phyloP scores from a whole-genome alignment of 2,797 vertebrate genomes.

The Gephyroberyx darwinii region DNA sequence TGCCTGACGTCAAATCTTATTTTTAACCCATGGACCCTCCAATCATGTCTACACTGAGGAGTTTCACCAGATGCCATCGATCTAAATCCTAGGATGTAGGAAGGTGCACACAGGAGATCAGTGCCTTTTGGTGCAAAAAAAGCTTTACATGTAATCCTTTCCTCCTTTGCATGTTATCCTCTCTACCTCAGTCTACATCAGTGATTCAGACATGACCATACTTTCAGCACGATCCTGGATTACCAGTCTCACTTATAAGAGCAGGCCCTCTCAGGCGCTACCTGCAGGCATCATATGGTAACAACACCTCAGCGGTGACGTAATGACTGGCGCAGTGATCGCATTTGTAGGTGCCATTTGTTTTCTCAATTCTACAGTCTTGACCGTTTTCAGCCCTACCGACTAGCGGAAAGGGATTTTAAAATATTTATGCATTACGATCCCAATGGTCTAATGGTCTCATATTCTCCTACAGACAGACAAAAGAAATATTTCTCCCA shows the following conservation, averaged over 20 bases:
- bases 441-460: neutral
- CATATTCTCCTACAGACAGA: slow-evolving; percentile 2
- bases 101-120: neutral
- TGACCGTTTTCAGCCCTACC: neutral
- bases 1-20: slow-evolving; percentile 38
- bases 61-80: neutral
- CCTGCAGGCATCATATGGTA: slow-evolving; percentile 47
- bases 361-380: slow-evolving; percentile 3
- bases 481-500: neutral
- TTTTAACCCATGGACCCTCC: slow-evolving; percentile 6
- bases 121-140: neutral
- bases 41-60: neutral
- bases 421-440: neutral
- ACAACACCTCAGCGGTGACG: slow-evolving; percentile 33
- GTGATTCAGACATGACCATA: neutral
- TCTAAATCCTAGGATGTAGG: neutral
- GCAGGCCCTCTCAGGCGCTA: neutral
- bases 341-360: slow-evolving; percentile 18
- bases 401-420: neutral
- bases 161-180: too few species aligned
- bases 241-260: neutral
- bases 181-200: neutral
- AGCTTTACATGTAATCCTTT: neutral
- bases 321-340: slow-evolving; percentile 49
- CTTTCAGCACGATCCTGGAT: slow-evolving; percentile 1